Percentiles rank a stretch among this genome's conserved stretches.
Conservation (phyloP, 2,888 invertebrate species). For the Orchestes rusci region DNA sequence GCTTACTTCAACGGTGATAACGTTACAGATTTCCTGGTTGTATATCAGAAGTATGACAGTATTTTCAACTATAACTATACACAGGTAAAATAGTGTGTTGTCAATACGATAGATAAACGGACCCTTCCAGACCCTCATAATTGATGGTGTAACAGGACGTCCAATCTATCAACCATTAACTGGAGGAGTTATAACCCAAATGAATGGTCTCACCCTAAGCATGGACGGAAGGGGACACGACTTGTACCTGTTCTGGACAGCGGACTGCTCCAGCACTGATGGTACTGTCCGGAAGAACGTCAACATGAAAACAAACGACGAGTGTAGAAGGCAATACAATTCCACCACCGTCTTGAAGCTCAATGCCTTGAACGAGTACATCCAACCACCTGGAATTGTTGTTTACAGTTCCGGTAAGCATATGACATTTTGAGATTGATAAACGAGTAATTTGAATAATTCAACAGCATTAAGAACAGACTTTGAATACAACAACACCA, state of each 20-base stretch:
- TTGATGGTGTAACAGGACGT: conserved; percentile 57
- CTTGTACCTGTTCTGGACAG: conserved; percentile 70
- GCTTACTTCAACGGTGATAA: conserved; percentile 72
- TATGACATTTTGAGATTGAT: conserved; percentile 1
- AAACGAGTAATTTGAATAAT: background rate
- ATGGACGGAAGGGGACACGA: conserved; percentile 62
- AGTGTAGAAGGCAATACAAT: conserved; percentile 51
- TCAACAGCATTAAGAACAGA: conserved; percentile 10
- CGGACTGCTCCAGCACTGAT: conserved; percentile 51
- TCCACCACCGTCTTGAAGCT: conserved; percentile 59
- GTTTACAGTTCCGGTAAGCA: conserved; percentile 61
- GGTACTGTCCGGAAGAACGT: too few species aligned
- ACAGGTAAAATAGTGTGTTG: conserved; percentile 42
- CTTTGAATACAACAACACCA: conserved; percentile 36
- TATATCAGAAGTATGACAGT: conserved; percentile 45
- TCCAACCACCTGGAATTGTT: conserved; percentile 63
- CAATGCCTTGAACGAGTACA: conserved; percentile 58
- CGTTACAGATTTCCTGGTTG: conserved; percentile 70
- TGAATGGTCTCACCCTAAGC: conserved; percentile 52
- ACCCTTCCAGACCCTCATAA: conserved; percentile 45
- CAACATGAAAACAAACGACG: conserved; percentile 22
- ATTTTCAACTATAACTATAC: conserved; percentile 51
- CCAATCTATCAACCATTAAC: conserved; percentile 52
- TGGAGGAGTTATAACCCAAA: conserved; percentile 55
- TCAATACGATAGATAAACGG: background rate